Evolutionary conservation across 2,113 vertebrate species (phyloP), one percentile per base, ranked within the genome.

Genomic region (Alosa alosa): DNA sequence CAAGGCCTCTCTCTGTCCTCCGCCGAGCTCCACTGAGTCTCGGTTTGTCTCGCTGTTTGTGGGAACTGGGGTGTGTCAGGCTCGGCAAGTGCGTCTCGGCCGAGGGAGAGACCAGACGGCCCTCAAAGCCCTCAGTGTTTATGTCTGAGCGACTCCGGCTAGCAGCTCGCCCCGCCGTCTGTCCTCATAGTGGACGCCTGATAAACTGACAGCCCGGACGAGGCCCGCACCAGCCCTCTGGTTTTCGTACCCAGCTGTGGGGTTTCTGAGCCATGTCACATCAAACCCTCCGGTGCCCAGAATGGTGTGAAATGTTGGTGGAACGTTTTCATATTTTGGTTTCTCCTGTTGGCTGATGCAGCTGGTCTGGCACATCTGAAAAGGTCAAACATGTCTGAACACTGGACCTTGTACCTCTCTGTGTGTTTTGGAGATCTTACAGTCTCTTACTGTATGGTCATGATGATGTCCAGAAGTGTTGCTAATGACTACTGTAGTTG

Each of bases 91-190:
- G 31, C 60, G 83, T 86, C 22, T 86, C 31, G 39, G 47, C 55
- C 57, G 41, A 50, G 18, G 68, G 87, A 84, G 82, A 81, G 60
- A 45, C 50, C 31, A 18, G 68, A 36, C 68, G 68, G 68, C 25
- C 81, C 86, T 83, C 84, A 85, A 85, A 87, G 49, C 41, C 46
- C 41, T 39, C 84, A 55, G 84, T 85, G 86, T 87, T 85, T 85
- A 81, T 81, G 46, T 75, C 60, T 57, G 81, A 9, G 20, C 36
- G 11, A 13, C 31, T 82, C 81, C 64, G 75, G 86, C 47, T 55
- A 83, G 47, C 84, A 75, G 25, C 68, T 36, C 9, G 68, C 31
- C 68, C 25, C n/a, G 68, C 20, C 10, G 18, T 64, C 60, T 64
- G 22, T 60, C 22, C 22, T 68, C 1, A 75, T 36, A 31, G 6